Evolutionary conservation across 2,797 vertebrate genomes (phyloP).

Genomic region (Tokudaia tokunoshimensis): DNA sequence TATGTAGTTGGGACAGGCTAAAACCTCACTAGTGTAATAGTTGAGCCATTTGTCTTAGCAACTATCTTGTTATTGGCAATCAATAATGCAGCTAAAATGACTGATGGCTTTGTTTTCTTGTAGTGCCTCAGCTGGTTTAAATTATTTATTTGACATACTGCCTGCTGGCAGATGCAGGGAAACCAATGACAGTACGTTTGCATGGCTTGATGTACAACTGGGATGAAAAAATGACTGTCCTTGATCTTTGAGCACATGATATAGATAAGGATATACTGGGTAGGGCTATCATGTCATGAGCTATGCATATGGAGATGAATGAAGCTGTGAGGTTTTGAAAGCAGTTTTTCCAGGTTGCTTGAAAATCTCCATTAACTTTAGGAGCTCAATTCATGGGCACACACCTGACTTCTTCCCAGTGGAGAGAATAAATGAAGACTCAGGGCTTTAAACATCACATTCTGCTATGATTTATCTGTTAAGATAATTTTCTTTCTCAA

Average conservation of each 20-base stretch:
- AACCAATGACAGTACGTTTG: conserved; percentile 83
- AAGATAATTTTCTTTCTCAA: conserved; percentile 37
- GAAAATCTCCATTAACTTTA: conserved; percentile 39
- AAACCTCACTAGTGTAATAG: conserved; percentile 87
- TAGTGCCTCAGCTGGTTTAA: conserved; percentile 84
- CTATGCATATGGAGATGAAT: conserved; percentile 61
- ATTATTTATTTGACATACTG: conserved; percentile 89
- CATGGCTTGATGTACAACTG: conserved; percentile 76
- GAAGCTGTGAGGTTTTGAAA: conserved; percentile 37
- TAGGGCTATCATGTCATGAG: conserved; percentile 1
- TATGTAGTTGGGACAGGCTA: conserved; percentile 87
- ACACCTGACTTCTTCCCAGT: neutral
- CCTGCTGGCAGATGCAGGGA: conserved; percentile 86
- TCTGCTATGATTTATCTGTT: conserved; percentile 30
- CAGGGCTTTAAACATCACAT: neutral
- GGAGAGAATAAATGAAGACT: neutral
- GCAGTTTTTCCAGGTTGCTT: conserved; percentile 13
- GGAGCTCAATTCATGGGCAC: neutral
- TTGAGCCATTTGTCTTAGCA: conserved; percentile 91
- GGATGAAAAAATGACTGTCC: neutral
- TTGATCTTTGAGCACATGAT: conserved; percentile 68
- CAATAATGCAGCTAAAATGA: conserved; percentile 91
- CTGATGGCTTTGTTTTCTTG: conserved; percentile 90
- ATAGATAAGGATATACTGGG: conserved; percentile 48
- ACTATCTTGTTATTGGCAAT: conserved; percentile 92